A percentile compares a stretch with the other conserved stretches of the same genome.
Conservation (phyloP, 2,888 invertebrate species). For the Pimpla rufipes region DNA sequence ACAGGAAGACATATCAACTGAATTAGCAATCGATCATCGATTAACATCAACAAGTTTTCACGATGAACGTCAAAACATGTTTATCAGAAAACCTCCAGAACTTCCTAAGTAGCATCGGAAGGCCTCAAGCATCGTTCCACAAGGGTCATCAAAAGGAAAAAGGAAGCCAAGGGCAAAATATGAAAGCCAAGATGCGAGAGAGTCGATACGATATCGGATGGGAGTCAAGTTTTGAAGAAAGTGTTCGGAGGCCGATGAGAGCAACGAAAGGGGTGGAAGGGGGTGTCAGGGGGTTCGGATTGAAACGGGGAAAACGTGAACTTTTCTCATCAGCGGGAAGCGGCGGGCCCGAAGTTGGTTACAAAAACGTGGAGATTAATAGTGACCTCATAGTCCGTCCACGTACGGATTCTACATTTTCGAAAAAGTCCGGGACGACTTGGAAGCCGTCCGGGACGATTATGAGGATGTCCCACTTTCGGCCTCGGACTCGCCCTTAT, state of each 20-base stretch:
- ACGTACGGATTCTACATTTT: constrained; percentile 12
- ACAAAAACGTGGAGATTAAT: constrained; percentile 43
- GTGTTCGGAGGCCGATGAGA: neutral
- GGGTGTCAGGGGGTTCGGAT: neutral
- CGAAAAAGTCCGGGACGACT: neutral
- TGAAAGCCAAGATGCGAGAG: neutral
- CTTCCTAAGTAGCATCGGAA: too few species aligned
- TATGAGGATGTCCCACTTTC: constrained; percentile 67
- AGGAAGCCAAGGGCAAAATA: constrained; percentile 3
- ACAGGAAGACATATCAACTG: too few species aligned
- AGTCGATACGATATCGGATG: constrained; percentile 1
- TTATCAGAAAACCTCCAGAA: too few species aligned
- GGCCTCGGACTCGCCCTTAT: constrained; percentile 64
- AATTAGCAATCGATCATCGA: too few species aligned
- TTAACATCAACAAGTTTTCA: too few species aligned
- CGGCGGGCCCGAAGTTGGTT: neutral
- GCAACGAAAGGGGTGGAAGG: neutral
- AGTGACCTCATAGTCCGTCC: constrained; percentile 37
- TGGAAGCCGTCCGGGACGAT: neutral
- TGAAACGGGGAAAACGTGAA: neutral
- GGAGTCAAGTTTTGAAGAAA: constrained; percentile 5
- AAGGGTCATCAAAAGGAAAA: too few species aligned
- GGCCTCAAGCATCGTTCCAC: too few species aligned
- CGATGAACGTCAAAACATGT: too few species aligned
- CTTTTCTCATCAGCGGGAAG: constrained; percentile 30